phyloP scores from a whole-genome alignment of 2,113 vertebrate genomes.

The Galeopterus variegatus region DNA sequence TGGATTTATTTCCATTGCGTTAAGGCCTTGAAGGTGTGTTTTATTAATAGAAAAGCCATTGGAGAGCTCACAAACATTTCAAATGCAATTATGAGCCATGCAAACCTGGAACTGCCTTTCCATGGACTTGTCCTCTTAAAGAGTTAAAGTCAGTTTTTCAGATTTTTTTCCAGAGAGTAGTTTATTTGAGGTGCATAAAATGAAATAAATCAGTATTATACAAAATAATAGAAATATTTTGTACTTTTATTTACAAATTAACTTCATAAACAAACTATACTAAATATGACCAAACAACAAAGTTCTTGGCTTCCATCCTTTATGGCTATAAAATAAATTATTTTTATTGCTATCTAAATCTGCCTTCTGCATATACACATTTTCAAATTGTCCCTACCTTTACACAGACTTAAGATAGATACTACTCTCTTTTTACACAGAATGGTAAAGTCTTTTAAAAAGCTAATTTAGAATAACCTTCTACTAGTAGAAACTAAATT shows the following conservation, averaged over 20 bases:
- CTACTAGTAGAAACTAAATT: slow-evolving; percentile 2
- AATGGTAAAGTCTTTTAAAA: slow-evolving; percentile 21
- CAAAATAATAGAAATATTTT: slow-evolving; percentile 58
- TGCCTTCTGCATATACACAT: not conserved
- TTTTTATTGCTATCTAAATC: slow-evolving; percentile 33
- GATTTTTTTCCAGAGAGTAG: slow-evolving; percentile 22
- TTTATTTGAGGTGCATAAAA: slow-evolving; percentile 18
- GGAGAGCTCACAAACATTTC: slow-evolving; percentile 53
- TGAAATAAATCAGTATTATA: slow-evolving; percentile 52
- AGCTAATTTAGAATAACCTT: slow-evolving; percentile 38
- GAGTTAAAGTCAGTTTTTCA: slow-evolving; percentile 26
- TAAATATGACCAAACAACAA: slow-evolving; percentile 42
- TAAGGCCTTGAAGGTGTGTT: slow-evolving; percentile 44
- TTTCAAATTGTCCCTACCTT: slow-evolving; percentile 17
- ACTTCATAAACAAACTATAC: slow-evolving; percentile 57
- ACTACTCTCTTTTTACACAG: not conserved
- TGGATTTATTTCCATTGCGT: slow-evolving; percentile 51
- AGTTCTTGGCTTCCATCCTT: slow-evolving; percentile 29
- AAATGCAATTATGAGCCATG: slow-evolving; percentile 42
- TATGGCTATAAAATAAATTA: slow-evolving; percentile 70
- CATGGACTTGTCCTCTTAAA: not conserved
- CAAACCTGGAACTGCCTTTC: slow-evolving; percentile 40
- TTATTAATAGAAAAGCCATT: slow-evolving; percentile 55
- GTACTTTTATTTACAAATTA: slow-evolving; percentile 65
- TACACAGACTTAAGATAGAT: not conserved